Conservation (phyloP, 2,888 invertebrate genomes). For the Rhagium mordax region DNA sequence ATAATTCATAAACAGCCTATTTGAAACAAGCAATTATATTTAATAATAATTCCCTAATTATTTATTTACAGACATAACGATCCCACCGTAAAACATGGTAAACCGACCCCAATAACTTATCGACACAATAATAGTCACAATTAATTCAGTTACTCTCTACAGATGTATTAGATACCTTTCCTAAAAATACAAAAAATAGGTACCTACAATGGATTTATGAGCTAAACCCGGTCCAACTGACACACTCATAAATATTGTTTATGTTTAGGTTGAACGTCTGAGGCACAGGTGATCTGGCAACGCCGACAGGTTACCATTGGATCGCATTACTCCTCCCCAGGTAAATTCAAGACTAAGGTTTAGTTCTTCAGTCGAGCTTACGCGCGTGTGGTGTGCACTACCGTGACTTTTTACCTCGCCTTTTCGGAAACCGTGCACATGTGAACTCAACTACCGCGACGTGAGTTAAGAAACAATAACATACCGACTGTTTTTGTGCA, state of each 20-base stretch:
- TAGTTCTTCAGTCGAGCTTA: slow-evolving; percentile 62
- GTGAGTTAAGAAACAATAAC: slow-evolving; percentile 36
- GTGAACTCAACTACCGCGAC: slow-evolving; percentile 50
- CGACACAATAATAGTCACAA: slow-evolving; percentile 47
- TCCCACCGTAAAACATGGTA: not conserved
- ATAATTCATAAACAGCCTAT: not conserved
- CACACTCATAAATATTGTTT: slow-evolving; percentile 71
- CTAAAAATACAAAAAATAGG: slow-evolving; percentile 61
- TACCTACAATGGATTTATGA: slow-evolving; percentile 69
- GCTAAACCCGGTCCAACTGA: slow-evolving; percentile 69
- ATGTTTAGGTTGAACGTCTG: slow-evolving; percentile 66
- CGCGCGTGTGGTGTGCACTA: slow-evolving; percentile 62
- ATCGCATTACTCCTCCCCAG: slow-evolving; percentile 64
- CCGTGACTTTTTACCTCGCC: slow-evolving; percentile 31
- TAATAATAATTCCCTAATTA: not conserved
- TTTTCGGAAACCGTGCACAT: slow-evolving; percentile 41
- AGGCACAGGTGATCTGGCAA: slow-evolving; percentile 67
- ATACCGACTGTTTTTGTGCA: slow-evolving; percentile 13
- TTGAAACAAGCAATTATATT: not conserved
- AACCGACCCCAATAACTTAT: slow-evolving; percentile 46
- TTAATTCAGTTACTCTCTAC: slow-evolving; percentile 55
- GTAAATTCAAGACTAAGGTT: slow-evolving; percentile 50
- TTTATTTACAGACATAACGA: not conserved
- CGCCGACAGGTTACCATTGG: slow-evolving; percentile 64
- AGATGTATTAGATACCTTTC: slow-evolving; percentile 62